These are phyloP conservation scores for Nomada flava DNA, from an alignment of 2,888 invertebrate genomes.

Conservation along the genomic window DNA sequence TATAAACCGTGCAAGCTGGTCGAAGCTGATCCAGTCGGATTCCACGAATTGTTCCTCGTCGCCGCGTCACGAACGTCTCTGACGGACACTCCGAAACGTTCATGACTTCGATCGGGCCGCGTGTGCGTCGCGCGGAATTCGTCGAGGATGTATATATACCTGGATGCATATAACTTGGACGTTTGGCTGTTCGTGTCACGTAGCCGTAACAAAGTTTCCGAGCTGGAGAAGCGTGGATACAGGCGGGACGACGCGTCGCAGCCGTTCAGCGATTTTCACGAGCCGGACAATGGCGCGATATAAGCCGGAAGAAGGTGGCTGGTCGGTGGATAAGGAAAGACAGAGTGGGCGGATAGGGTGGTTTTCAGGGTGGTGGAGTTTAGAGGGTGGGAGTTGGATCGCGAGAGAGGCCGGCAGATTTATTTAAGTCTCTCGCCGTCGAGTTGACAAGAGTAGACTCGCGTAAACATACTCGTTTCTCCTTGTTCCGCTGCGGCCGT, in stretches of 20 bases:
- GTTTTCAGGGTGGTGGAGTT: background rate
- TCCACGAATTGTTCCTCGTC: conserved; percentile 1
- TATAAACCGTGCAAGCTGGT: background rate
- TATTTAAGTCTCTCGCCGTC: conserved; percentile 82
- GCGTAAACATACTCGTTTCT: conserved; percentile 84
- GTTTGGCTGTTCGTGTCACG: conserved; percentile 48
- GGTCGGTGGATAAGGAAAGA: conserved; percentile 49
- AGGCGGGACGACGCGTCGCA: conserved; percentile 46
- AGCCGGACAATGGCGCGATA: conserved; percentile 64
- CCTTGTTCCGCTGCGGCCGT: conserved; percentile 82
- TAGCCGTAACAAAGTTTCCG: conserved; percentile 54
- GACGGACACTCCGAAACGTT: background rate
- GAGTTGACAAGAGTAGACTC: conserved; percentile 83
- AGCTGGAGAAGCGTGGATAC: conserved; percentile 51
- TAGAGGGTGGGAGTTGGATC: background rate
- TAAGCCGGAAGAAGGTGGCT: conserved; percentile 65
- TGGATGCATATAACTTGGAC: conserved; percentile 31
- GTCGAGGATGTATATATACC: conserved; percentile 23
- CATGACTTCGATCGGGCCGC: background rate
- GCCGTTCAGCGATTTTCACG: conserved; percentile 54
- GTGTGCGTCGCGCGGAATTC: background rate
- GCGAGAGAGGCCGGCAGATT: conserved; percentile 78
- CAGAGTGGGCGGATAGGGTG: conserved; percentile 21
- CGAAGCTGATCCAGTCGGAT: background rate
- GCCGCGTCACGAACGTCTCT: background rate